phyloP scores from a whole-genome alignment of 2,888 invertebrate genomes.

The Pyrrhosoma nymphula region DNA sequence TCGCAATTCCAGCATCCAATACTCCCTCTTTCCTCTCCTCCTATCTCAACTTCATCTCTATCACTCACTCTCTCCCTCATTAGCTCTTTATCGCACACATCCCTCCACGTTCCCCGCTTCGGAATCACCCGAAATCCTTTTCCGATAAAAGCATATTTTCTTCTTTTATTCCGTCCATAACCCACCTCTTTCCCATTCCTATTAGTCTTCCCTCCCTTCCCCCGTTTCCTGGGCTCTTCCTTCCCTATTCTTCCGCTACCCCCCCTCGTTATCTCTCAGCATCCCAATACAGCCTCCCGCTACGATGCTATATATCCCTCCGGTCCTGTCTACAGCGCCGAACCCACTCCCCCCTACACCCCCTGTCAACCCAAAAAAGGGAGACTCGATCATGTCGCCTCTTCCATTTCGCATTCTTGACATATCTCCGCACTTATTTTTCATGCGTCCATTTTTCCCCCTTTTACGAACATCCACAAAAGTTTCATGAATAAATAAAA shows the following conservation, averaged over 20 bases:
- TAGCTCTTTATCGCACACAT: neutral
- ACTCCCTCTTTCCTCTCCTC: too few species aligned
- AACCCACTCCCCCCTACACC: neutral
- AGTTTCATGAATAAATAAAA: constrained; percentile 23
- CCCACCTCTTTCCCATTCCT: neutral
- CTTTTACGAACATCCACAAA: neutral
- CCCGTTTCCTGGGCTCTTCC: neutral
- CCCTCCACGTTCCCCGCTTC: neutral
- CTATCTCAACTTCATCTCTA: too few species aligned
- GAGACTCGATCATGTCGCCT: neutral
- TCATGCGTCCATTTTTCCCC: neutral
- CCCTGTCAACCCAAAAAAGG: neutral
- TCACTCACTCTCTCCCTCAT: neutral
- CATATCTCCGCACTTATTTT: neutral
- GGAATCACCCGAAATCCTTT: neutral
- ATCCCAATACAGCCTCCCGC: neutral
- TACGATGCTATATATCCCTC: too few species aligned
- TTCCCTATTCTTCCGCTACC: neutral
- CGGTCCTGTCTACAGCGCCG: too few species aligned
- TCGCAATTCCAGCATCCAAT: too few species aligned
- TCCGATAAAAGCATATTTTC: constrained; percentile 7
- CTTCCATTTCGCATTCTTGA: constrained; percentile 24
- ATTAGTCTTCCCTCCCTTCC: neutral
- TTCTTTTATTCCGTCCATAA: neutral
- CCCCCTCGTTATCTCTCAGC: neutral